phyloP scores from a whole-genome alignment of 2,888 invertebrate species.

The Euproctis similis region DNA sequence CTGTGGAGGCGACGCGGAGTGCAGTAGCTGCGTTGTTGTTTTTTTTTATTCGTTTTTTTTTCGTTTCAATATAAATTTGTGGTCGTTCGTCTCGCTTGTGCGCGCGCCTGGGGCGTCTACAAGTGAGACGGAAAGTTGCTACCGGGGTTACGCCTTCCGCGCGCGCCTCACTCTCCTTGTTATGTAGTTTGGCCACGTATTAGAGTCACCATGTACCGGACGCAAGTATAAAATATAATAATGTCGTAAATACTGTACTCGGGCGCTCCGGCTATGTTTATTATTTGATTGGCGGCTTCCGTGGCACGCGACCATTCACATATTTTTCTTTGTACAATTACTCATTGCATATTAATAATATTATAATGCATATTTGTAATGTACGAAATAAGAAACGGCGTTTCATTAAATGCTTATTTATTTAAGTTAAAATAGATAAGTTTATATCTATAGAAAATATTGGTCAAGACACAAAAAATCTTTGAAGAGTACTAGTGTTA shows the following conservation, averaged over 20 bases:
- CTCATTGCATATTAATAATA: too few relatives aligned
- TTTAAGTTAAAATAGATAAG: too few relatives aligned
- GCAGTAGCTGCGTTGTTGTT: slow-evolving; percentile 69
- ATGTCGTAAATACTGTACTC: slow-evolving; percentile 67
- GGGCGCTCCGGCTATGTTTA: slow-evolving; percentile 60
- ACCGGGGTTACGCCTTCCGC: slow-evolving; percentile 76
- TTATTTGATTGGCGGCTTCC: slow-evolving; percentile 53
- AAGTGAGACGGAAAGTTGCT: slow-evolving; percentile 65
- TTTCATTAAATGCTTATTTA: too few relatives aligned
- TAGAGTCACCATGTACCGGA: slow-evolving; percentile 62
- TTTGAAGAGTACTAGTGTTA: too few relatives aligned
- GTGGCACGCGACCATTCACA: slow-evolving; percentile 55
- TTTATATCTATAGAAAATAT: too few relatives aligned
- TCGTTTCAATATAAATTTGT: slow-evolving; percentile 75
- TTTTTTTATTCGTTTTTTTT: too few relatives aligned
- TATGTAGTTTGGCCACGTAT: slow-evolving; percentile 71
- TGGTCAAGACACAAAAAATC: too few relatives aligned
- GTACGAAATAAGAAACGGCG: too few relatives aligned
- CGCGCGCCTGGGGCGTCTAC: slow-evolving; percentile 64
- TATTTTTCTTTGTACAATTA: too few relatives aligned
- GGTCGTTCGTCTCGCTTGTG: slow-evolving; percentile 70
- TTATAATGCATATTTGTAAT: too few relatives aligned
- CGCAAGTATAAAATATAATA: slow-evolving; percentile 67
- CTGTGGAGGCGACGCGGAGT: slow-evolving; percentile 72
- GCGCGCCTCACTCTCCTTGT: slow-evolving; percentile 69